These are phyloP conservation scores for Aplysina aerophoba DNA, from an alignment of 37 sponge, comb jelly and placozoan species.

Conservation along the genomic window DNA sequence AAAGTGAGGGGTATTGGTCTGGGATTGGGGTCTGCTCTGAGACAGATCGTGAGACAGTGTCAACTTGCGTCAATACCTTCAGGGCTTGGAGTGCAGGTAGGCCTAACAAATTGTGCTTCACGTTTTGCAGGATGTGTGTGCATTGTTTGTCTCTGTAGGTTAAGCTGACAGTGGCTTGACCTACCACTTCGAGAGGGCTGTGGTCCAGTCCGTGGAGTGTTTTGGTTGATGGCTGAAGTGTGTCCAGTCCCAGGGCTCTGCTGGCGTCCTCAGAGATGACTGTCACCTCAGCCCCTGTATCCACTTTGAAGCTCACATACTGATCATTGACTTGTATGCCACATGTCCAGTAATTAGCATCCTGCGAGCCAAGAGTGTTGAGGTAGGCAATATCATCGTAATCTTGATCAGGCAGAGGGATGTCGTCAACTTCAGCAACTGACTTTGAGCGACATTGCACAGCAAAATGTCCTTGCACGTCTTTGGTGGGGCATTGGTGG, in stretches of 20 bases:
- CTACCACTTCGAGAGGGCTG: neutral
- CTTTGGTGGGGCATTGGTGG: neutral
- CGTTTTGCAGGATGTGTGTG: neutral
- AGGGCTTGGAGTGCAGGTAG: neutral
- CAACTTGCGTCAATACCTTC: neutral
- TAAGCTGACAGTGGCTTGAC: neutral
- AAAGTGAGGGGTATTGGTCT: constrained; percentile 8
- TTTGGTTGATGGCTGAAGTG: neutral
- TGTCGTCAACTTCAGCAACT: neutral
- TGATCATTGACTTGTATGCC: neutral
- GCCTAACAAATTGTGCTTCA: neutral
- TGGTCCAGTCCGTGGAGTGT: neutral
- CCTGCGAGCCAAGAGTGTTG: neutral
- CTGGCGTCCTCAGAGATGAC: neutral
- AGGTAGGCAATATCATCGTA: neutral
- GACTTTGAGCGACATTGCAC: neutral
- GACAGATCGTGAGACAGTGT: neutral
- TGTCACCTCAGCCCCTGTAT: neutral
- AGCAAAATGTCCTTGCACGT: neutral
- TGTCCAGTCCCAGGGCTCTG: neutral
- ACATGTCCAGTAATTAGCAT: neutral
- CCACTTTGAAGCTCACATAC: neutral
- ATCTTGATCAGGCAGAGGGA: neutral
- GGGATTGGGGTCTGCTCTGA: constrained; percentile 8
- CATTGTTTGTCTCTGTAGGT: neutral